These are phyloP conservation scores for Drosophila limbata DNA, from an alignment of 2,888 invertebrate species.

Conservation along the genomic window DNA sequence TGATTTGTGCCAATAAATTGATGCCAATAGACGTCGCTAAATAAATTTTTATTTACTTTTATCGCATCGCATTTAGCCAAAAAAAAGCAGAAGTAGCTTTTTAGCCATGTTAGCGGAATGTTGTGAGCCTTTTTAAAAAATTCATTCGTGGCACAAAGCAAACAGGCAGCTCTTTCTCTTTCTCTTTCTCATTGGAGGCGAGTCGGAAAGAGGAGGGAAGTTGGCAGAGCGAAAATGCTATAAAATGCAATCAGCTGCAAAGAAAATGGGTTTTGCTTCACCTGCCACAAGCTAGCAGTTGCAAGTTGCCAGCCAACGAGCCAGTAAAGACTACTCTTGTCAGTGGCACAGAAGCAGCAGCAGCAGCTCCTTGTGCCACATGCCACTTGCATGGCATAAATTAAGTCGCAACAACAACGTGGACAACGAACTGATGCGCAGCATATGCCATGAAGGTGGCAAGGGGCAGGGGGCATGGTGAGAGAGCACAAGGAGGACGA, in stretches of 20 bases:
- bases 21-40: conserved; percentile 46
- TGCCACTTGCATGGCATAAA: conserved; percentile 70
- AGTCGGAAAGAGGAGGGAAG: background rate
- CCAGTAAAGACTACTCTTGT: conserved; percentile 8
- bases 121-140: conserved; percentile 47
- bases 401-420: conserved; percentile 55
- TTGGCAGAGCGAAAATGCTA: conserved; percentile 61
- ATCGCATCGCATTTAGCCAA: conserved; percentile 20
- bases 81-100: conserved; percentile 16
- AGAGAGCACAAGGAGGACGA: too few species aligned
- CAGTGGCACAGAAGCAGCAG: conserved; percentile 5
- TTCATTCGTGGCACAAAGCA: conserved; percentile 61
- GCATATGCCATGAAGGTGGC: conserved; percentile 24
- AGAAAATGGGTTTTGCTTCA: conserved; percentile 78
- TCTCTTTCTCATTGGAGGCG: background rate
- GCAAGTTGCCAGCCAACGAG: conserved; percentile 10
- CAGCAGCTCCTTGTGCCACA: conserved; percentile 22
- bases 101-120: conserved; percentile 27
- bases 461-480: conserved; percentile 2
- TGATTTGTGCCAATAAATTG: conserved; percentile 65
- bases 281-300: conserved; percentile 52
- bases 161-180: conserved; percentile 13
- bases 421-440: conserved; percentile 12
- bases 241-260: conserved; percentile 81
- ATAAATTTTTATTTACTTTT: conserved; percentile 63